These are phyloP conservation scores for Sinelater perroti DNA, from an alignment of 2,888 invertebrate species.

Conservation along the genomic window DNA sequence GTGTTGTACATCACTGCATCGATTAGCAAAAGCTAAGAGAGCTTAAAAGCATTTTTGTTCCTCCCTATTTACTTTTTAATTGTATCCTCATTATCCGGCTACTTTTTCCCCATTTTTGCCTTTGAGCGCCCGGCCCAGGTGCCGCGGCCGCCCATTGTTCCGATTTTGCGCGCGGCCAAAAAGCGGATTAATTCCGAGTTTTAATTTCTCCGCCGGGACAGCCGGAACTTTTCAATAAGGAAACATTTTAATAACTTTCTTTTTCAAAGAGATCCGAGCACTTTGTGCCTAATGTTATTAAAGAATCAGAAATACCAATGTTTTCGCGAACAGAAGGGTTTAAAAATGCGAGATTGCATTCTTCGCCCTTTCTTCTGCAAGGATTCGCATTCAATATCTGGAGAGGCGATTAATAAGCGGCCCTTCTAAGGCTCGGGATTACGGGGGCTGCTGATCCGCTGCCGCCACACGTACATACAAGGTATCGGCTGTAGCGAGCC, in stretches of 20 bases:
- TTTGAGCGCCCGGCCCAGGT: not conserved
- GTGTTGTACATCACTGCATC: constrained; percentile 41
- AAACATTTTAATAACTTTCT: constrained; percentile 45
- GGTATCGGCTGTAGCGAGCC: too few relatives aligned
- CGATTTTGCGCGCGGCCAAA: too few relatives aligned
- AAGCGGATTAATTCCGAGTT: too few relatives aligned
- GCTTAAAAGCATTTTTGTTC: constrained; percentile 49
- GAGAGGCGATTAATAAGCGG: not conserved
- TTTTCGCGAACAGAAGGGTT: constrained; percentile 39
- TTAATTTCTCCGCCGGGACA: constrained; percentile 33
- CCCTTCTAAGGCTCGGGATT: too few relatives aligned
- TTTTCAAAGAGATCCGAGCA: constrained; percentile 41
- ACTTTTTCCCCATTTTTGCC: constrained; percentile 24
- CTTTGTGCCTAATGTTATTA: constrained; percentile 43
- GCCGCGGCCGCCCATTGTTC: too few relatives aligned
- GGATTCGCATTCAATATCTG: constrained; percentile 32
- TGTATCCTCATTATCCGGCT: constrained; percentile 38
- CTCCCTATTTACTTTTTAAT: constrained; percentile 43
- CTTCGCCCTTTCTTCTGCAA: constrained; percentile 31
- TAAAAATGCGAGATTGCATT: constrained; percentile 34
- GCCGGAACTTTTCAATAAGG: constrained; percentile 41
- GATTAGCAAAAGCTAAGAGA: constrained; percentile 43
- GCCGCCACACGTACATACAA: too few relatives aligned
- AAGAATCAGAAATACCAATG: constrained; percentile 42
- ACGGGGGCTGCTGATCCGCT: too few relatives aligned